Percentiles rank a stretch among this genome's conserved stretches.
phyloP scores from a whole-genome alignment of 1,140 invertebrate species.

The Drosophila hydei region DNA sequence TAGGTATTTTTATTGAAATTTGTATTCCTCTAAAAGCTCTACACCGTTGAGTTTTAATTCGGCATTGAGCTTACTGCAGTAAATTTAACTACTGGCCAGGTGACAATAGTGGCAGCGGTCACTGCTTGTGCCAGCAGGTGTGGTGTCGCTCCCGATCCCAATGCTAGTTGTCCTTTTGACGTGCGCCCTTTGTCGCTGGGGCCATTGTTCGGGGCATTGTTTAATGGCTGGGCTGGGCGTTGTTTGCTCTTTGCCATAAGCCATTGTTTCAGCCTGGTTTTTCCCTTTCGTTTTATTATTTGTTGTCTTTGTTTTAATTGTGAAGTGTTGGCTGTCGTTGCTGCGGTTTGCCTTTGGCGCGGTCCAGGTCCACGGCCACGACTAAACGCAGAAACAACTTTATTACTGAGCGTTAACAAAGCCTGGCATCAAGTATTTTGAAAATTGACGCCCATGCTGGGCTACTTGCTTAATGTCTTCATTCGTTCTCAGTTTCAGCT shows the following conservation, averaged over 20 bases:
- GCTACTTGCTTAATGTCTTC: conserved; percentile 58
- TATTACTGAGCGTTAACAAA: conserved; percentile 46
- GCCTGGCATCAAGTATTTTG: conserved; percentile 15
- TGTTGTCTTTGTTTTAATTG: conserved; percentile 12
- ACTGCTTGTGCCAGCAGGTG: neutral
- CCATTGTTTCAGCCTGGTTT: conserved; percentile 31
- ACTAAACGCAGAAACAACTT: conserved; percentile 47
- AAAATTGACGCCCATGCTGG: conserved; percentile 73
- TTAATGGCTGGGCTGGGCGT: conserved; percentile 20
- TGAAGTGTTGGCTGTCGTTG: conserved; percentile 37
- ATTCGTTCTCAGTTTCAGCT: conserved; percentile 1
- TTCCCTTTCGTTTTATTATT: neutral
- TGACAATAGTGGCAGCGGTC: neutral
- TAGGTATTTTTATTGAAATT: neutral
- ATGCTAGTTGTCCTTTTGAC: conserved; percentile 48
- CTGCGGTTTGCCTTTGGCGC: conserved; percentile 60
- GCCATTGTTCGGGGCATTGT: conserved; percentile 56
- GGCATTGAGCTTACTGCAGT: neutral
- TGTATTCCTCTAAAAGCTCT: neutral
- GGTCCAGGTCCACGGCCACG: conserved; percentile 36
- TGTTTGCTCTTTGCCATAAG: conserved; percentile 48
- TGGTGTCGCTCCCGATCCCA: neutral
- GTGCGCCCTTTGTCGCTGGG: conserved; percentile 55
- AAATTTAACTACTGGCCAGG: neutral
- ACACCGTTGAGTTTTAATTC: neutral